Evolutionary conservation across 2,113 vertebrate species (phyloP), one percentile per base, ranked within the genome.

Genomic region (Actenoides hombroni): DNA sequence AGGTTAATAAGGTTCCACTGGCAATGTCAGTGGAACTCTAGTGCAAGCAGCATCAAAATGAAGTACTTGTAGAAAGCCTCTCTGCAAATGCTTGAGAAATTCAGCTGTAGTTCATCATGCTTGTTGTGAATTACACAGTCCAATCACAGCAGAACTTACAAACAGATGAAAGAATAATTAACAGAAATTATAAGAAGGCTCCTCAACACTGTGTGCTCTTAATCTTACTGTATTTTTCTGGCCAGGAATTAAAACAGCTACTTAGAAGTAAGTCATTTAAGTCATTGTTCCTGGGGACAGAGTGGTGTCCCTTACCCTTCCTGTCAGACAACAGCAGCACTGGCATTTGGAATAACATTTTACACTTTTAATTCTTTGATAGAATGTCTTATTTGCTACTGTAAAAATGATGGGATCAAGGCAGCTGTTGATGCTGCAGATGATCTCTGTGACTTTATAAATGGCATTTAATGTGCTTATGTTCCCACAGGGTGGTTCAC

Each of bases 361-460:
- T 59, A 91, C 68, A 5, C 6, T 91, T 96, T 79, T 95, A 53
- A 94, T 67, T 68, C 78, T 96, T 82, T 88, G 97, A 86, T 92
- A 98, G 92, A 98, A 98, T 39, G 96, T 96, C 74, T 98, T 98
- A 79, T 97, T 98, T 40, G 98, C 98, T 85, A 98, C 26, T 5
- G 98, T 97, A 82, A 98, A 99, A 83, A 98, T 98, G 29, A 98
- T 70, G 8, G 98, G 98, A 87, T 99, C 98, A 80, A 99, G 96
- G 73, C 98, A 98, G 85, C 98, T 98, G 73, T 98, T 98, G 46
- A 98, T 91, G 73, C 97, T 97, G 88, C 98, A 98, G 48, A 98
- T 85, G 33, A 98, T 98, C 94, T 98, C 98, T 49, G 98, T 98
- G 74, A 98, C 93, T 96, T 98, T 94, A 73, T 97, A 98, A 88